These are phyloP conservation scores for Rhyacichthys aspro DNA, from an alignment of 2,797 vertebrate genomes.

Conservation along the genomic window DNA sequence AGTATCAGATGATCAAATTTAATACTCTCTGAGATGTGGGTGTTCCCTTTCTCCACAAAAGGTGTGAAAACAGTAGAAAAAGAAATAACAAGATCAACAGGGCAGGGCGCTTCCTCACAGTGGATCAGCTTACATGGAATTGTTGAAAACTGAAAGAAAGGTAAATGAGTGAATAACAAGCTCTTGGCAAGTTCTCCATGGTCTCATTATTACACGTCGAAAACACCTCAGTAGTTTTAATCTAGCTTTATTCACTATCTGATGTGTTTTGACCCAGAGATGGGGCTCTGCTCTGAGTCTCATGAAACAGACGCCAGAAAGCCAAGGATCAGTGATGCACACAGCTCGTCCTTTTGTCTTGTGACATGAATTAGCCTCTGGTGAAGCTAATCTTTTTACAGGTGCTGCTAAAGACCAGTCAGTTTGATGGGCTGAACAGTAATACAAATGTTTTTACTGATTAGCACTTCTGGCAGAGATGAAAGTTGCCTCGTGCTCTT, in stretches of 20 bases:
- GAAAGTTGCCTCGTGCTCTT: constrained; percentile 17
- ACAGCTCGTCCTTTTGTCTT: constrained; percentile 17
- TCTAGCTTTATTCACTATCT: constrained; percentile 42
- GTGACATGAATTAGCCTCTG: constrained; percentile 29
- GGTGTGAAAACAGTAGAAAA: constrained; percentile 59
- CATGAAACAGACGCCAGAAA: constrained; percentile 35
- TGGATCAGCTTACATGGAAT: constrained; percentile 64
- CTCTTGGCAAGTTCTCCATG: constrained; percentile 9
- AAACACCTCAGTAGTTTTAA: constrained; percentile 52
- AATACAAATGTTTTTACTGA: not conserved
- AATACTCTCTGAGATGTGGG: constrained; percentile 15
- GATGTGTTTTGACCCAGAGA: constrained; percentile 59
- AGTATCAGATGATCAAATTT: constrained; percentile 11
- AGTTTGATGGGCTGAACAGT: constrained; percentile 19
- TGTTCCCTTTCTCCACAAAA: constrained; percentile 44
- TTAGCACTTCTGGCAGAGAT: constrained; percentile 1
- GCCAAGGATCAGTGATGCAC: constrained; percentile 29
- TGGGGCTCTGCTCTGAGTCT: constrained; percentile 24
- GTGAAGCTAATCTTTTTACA: constrained; percentile 20
- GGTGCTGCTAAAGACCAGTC: constrained; percentile 12
- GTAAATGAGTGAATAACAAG: constrained; percentile 16
- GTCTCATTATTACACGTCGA: constrained; percentile 19
- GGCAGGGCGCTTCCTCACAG: constrained; percentile 51
- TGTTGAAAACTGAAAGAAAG: constrained; percentile 41
- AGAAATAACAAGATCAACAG: constrained; percentile 60